Evolutionary conservation across 1,140 invertebrate genomes (phyloP).

Genomic region (Ephestia elutella): DNA sequence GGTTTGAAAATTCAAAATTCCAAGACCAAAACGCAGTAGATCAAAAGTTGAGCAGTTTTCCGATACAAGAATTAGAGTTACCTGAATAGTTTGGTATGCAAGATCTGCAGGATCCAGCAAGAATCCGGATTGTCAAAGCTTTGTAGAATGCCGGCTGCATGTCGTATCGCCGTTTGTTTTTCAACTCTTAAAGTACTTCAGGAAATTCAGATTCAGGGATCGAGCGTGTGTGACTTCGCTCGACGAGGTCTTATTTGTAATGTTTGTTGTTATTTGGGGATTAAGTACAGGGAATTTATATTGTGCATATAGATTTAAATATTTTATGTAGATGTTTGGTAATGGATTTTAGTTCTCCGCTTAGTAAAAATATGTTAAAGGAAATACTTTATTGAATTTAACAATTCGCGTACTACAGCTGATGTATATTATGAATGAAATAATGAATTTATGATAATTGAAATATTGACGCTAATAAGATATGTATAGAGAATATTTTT

Average conservation of each 20-base stretch:
- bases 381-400: no score
- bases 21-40: constrained; percentile 5
- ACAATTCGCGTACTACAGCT: no score
- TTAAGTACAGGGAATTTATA: constrained; percentile 4
- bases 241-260: neutral
- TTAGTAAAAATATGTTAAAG: no score
- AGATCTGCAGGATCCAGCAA: constrained; percentile 20
- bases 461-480: no score
- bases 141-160: constrained; percentile 40
- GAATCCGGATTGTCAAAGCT: constrained; percentile 48
- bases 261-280: constrained; percentile 17
- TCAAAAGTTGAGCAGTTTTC: constrained; percentile 22
- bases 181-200: constrained; percentile 37
- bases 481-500: no score
- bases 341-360: no score
- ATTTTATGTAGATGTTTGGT: constrained; percentile 14
- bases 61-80: constrained; percentile 41
- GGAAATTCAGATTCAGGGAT: constrained; percentile 38
- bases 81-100: constrained; percentile 37
- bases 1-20: neutral
- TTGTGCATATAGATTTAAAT: no score
- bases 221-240: constrained; percentile 14
- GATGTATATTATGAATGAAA: no score
- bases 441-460: no score
- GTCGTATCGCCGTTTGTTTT: constrained; percentile 42